Conservation (phyloP, 2,888 invertebrate species). For the Lysandra bellargus region DNA sequence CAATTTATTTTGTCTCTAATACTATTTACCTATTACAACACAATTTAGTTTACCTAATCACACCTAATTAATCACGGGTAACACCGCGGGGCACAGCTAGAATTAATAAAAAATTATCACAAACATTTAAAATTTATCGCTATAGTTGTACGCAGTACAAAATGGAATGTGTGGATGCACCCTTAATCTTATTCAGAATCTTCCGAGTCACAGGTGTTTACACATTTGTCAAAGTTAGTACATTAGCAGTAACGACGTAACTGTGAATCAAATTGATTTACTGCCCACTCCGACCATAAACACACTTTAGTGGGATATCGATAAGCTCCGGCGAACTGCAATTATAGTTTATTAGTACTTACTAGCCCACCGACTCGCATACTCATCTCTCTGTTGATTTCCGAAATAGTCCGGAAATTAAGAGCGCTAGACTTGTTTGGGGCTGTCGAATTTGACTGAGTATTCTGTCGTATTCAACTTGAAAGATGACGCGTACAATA, state of each 20-base stretch:
- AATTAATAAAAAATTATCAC: neutral
- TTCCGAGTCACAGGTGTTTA: conserved; percentile 35
- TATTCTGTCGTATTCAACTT: neutral
- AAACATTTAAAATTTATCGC: neutral
- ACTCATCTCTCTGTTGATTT: neutral
- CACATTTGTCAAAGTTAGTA: conserved; percentile 38
- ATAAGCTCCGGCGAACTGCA: conserved; percentile 2
- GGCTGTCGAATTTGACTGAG: neutral
- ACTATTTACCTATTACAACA: too few species aligned
- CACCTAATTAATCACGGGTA: too few species aligned
- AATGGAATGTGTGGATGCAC: conserved; percentile 10
- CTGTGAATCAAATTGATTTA: conserved; percentile 34
- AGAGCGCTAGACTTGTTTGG: neutral
- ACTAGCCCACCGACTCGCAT: conserved; percentile 1
- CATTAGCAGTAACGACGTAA: conserved; percentile 35
- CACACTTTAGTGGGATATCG: conserved; percentile 20
- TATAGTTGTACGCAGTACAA: neutral
- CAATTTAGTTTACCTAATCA: too few species aligned
- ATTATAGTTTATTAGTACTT: conserved; percentile 22
- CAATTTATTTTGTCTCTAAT: too few species aligned
- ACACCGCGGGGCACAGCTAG: too few species aligned
- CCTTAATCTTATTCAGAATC: conserved; percentile 33
- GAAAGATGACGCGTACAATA: neutral
- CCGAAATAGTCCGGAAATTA: neutral
- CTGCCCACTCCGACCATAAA: neutral